These are phyloP conservation scores for Sericinus montela DNA, from an alignment of 2,888 invertebrate genomes.

Conservation along the genomic window DNA sequence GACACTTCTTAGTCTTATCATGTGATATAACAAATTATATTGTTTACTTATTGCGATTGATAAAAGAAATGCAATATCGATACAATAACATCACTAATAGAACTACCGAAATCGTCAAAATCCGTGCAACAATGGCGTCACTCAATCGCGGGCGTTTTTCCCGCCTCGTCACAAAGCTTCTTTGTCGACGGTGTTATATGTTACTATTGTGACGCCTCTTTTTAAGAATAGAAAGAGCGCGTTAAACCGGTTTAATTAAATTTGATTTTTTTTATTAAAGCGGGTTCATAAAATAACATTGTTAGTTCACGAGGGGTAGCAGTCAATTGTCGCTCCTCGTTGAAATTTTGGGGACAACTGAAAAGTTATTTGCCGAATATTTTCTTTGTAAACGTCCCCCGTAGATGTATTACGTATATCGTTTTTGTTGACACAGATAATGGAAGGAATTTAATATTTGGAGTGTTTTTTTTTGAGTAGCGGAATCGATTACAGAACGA, in stretches of 20 bases:
- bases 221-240: slow-evolving; percentile 32
- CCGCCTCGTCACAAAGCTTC: slow-evolving; percentile 54
- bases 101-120: slow-evolving; percentile 54
- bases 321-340: slow-evolving; percentile 42
- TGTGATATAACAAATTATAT: too few species aligned
- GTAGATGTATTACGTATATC: slow-evolving; percentile 36
- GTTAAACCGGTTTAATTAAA: slow-evolving; percentile 72
- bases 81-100: slow-evolving; percentile 44
- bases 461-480: slow-evolving; percentile 29
- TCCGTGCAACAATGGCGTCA: slow-evolving; percentile 66
- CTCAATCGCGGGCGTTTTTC: slow-evolving; percentile 60
- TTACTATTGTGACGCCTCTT: slow-evolving; percentile 38
- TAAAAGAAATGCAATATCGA: slow-evolving; percentile 23
- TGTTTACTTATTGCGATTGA: too few species aligned
- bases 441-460: slow-evolving; percentile 39
- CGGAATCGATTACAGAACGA: slow-evolving; percentile 7
- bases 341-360: slow-evolving; percentile 31
- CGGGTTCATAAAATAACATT: slow-evolving; percentile 73
- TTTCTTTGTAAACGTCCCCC: slow-evolving; percentile 44
- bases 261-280: slow-evolving; percentile 40
- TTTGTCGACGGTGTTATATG: slow-evolving; percentile 54
- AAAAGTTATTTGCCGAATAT: slow-evolving; percentile 49
- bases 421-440: slow-evolving; percentile 66
- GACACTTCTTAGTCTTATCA: too few species aligned
- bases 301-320: slow-evolving; percentile 42